phyloP scores from a whole-genome alignment of 2,888 invertebrate species.

The Thymelicus acteon region DNA sequence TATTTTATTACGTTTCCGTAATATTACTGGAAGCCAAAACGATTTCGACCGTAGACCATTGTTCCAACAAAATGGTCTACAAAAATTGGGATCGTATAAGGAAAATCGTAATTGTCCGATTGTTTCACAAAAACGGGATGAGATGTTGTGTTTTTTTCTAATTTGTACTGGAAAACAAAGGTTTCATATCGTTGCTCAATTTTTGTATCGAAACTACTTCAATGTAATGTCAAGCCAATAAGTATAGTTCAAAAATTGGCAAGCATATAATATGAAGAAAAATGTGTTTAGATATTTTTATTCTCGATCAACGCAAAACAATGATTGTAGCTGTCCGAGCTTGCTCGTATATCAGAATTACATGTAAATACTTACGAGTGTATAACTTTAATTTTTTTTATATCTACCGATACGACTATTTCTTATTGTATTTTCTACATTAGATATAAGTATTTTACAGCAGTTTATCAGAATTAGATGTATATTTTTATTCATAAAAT shows the following conservation, averaged over 20 bases:
- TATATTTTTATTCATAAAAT: too few relatives aligned
- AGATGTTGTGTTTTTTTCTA: slow-evolving; percentile 15
- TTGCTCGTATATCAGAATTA: too few relatives aligned
- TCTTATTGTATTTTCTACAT: too few relatives aligned
- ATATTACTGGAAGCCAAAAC: slow-evolving; percentile 3
- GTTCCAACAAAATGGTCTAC: neutral
- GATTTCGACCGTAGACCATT: neutral
- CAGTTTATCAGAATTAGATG: too few relatives aligned
- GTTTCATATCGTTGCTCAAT: slow-evolving; percentile 11
- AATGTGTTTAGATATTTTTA: slow-evolving; percentile 3
- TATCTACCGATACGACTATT: too few relatives aligned
- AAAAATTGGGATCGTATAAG: slow-evolving; percentile 23
- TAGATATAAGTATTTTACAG: too few relatives aligned
- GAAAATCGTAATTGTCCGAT: slow-evolving; percentile 15
- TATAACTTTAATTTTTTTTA: too few relatives aligned
- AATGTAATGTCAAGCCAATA: neutral
- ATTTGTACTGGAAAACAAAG: slow-evolving; percentile 19
- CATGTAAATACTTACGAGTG: too few relatives aligned
- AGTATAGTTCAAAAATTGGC: neutral
- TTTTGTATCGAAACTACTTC: slow-evolving; percentile 13
- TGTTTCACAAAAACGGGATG: slow-evolving; percentile 12
- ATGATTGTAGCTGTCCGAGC: neutral
- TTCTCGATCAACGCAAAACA: neutral
- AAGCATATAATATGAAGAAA: neutral
- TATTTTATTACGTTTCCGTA: neutral